phyloP scores from a whole-genome alignment of 2,113 vertebrate genomes.

The Gyps fulvus region DNA sequence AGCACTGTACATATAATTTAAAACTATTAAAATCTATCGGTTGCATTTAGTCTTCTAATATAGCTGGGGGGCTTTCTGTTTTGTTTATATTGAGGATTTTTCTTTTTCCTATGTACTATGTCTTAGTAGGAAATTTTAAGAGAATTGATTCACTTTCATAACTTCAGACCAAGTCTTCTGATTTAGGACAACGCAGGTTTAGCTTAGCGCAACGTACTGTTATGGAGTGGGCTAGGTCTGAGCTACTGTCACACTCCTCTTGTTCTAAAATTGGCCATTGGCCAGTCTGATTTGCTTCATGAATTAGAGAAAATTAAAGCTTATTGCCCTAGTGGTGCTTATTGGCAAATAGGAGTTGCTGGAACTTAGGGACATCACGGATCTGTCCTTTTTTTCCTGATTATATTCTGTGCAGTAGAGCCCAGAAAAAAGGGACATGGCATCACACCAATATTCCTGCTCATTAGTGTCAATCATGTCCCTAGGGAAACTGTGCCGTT shows the following conservation, averaged over 20 bases:
- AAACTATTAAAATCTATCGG: not conserved
- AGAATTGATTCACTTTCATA: not conserved
- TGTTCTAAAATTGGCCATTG: not conserved
- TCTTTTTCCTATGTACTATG: not conserved
- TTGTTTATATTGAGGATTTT: not conserved
- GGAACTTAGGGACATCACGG: not conserved
- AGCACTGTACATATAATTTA: not conserved
- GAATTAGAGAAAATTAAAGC: constrained; percentile 3
- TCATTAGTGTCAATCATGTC: not conserved
- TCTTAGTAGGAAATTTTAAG: not conserved
- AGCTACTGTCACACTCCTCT: not conserved
- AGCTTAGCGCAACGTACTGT: accelerated
- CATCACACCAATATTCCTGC: not conserved
- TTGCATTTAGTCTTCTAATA: not conserved
- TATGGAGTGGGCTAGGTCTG: not conserved
- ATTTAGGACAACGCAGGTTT: not conserved
- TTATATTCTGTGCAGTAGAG: not conserved
- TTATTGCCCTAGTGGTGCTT: not conserved
- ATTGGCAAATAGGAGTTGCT: not conserved
- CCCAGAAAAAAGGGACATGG: not conserved
- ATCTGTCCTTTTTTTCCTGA: not conserved
- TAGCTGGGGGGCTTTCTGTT: not conserved
- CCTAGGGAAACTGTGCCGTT: not conserved
- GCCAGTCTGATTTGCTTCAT: not conserved
- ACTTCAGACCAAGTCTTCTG: not conserved